Conservation (phyloP, 1,140 invertebrate species). For the Charaxes varanes region DNA sequence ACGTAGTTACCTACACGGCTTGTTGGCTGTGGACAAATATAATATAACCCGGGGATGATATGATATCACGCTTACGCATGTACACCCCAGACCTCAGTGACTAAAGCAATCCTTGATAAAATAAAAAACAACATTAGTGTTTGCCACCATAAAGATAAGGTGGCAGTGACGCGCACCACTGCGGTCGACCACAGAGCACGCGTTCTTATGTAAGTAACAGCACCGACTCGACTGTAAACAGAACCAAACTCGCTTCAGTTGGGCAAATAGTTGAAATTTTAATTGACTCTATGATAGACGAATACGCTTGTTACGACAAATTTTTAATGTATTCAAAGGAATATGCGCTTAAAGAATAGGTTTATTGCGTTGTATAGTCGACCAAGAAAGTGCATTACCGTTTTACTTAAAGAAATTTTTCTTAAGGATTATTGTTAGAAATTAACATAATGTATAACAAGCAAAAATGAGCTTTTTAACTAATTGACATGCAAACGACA, state of each 20-base stretch:
- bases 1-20: conserved; percentile 13
- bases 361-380: too few species aligned
- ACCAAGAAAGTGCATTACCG: too few species aligned
- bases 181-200: conserved; percentile 49
- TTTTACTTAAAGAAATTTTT: too few species aligned
- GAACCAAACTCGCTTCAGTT: conserved; percentile 57
- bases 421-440: too few species aligned
- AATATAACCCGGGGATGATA: conserved; percentile 51
- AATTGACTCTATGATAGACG: conserved; percentile 46
- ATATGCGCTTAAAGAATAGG: too few species aligned
- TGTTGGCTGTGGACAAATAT: conserved; percentile 50
- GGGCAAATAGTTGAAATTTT: conserved; percentile 47
- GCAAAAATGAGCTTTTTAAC: too few species aligned
- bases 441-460: too few species aligned
- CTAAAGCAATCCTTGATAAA: conserved; percentile 60
- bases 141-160: conserved; percentile 67
- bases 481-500: too few species aligned
- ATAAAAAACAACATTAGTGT: conserved; percentile 59
- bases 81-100: conserved; percentile 49
- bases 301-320: too few species aligned
- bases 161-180: conserved; percentile 39
- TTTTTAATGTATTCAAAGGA: too few species aligned
- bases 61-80: conserved; percentile 41
- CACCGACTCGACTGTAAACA: conserved; percentile 43
- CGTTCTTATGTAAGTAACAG: conserved; percentile 43